Percentiles rank a stretch among this genome's conserved stretches.
Evolutionary conservation across 64 coral and sea anemone genomes (phyloP).

Genomic region (Acropora yongei): DNA sequence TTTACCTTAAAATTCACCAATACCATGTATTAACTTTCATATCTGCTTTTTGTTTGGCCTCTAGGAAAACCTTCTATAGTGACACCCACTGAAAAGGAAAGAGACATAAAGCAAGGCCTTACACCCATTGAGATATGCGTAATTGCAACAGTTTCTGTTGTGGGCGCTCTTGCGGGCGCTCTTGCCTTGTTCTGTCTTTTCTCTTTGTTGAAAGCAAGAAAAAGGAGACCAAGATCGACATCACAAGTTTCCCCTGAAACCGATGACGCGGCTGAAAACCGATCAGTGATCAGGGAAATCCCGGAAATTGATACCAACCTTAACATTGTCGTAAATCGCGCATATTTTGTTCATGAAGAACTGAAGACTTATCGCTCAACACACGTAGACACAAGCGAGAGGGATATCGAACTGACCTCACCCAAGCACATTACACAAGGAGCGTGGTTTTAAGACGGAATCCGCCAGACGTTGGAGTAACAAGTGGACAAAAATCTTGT

Average conservation of each 20-base stretch:
- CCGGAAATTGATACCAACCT: conserved; percentile 15
- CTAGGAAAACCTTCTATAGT: neutral
- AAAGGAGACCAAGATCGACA: neutral
- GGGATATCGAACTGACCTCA: neutral
- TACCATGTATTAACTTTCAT: neutral
- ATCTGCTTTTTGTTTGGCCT: neutral
- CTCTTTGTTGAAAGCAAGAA: neutral
- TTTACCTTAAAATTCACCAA: too few relatives aligned
- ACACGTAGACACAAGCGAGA: neutral
- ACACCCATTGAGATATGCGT: conserved; percentile 17
- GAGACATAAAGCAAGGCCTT: neutral
- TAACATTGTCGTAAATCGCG: neutral
- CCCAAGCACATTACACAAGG: conserved; percentile 2
- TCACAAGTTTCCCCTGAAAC: neutral
- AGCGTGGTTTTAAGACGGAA: conserved; percentile 25
- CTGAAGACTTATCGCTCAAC: neutral
- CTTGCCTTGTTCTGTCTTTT: conserved; percentile 9
- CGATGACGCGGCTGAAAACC: neutral
- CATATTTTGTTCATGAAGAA: neutral
- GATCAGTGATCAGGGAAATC: neutral
- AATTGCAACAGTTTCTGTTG: neutral
- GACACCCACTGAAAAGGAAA: neutral
- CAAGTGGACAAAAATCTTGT: too few relatives aligned
- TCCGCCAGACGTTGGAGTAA: too few relatives aligned
- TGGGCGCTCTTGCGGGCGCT: neutral